Evolutionary conservation across 1,140 invertebrate species (phyloP).

Genomic region (Anthonomus grandis): DNA sequence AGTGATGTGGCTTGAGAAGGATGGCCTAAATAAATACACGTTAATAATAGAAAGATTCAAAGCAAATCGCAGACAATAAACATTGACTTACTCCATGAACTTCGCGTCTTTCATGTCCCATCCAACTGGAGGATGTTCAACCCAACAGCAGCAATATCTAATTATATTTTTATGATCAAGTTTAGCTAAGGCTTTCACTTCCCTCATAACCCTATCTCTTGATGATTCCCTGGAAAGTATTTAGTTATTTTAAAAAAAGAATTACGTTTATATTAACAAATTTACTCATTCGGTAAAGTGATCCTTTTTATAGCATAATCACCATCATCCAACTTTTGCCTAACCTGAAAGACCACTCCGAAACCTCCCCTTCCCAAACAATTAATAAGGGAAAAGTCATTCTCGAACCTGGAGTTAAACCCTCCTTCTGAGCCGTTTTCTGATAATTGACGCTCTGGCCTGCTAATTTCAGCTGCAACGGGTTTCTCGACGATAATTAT

Average conservation of each 20-base stretch:
- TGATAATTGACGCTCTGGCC: constrained; percentile 3
- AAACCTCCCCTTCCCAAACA: constrained; percentile 93
- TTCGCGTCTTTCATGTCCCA: constrained; percentile 80
- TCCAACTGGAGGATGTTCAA: constrained; percentile 81
- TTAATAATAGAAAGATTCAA: not conserved
- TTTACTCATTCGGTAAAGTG: constrained; percentile 76
- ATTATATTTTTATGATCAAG: constrained; percentile 94
- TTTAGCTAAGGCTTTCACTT: constrained; percentile 91
- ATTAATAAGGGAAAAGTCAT: constrained; percentile 81
- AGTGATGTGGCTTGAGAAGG: not conserved
- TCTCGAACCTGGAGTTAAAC: constrained; percentile 73
- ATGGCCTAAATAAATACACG: constrained; percentile 4
- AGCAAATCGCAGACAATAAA: constrained; percentile 4
- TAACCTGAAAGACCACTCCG: constrained; percentile 94
- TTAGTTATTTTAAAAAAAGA: not conserved
- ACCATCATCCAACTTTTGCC: constrained; percentile 92
- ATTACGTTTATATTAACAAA: not conserved
- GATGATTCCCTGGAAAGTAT: constrained; percentile 16
- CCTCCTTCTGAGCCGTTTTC: constrained; percentile 17
- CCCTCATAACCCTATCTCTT: constrained; percentile 70
- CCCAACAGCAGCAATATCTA: constrained; percentile 91
- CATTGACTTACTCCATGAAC: constrained; percentile 50
- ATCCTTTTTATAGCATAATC: constrained; percentile 96
- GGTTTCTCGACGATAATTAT: constrained; percentile 26
- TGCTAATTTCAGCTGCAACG: constrained; percentile 12